phyloP scores from a whole-genome alignment of 37 sponge, comb jelly and placozoan genomes.

The Beroe forskalii region DNA sequence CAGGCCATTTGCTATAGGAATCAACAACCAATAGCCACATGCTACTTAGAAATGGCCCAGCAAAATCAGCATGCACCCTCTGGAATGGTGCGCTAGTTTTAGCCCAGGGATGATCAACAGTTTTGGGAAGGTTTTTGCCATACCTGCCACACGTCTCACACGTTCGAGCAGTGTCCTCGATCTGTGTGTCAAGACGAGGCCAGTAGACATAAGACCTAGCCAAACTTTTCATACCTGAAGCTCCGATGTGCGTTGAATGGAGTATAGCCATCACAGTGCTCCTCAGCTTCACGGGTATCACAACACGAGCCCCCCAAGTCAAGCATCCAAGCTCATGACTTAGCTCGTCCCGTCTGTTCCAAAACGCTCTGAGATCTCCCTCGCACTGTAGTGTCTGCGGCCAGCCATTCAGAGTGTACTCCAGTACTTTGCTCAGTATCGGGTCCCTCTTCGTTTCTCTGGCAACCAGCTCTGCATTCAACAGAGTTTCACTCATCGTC shows the following conservation, averaged over 20 bases:
- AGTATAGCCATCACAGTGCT: conserved; percentile 15
- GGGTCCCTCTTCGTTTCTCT: conserved; percentile 27
- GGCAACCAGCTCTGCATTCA: not conserved
- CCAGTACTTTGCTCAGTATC: conserved; percentile 30
- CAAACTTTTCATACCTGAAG: too few relatives aligned
- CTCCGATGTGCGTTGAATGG: conserved; percentile 53
- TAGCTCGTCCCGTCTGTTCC: conserved; percentile 26
- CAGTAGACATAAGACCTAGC: conserved; percentile 26
- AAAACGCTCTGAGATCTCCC: not conserved
- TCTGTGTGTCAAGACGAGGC: too few relatives aligned
- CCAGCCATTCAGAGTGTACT: conserved; percentile 66
- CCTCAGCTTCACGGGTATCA: conserved; percentile 15
- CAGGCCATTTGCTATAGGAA: conserved; percentile 71
- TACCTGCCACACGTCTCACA: too few relatives aligned
- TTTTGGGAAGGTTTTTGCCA: too few relatives aligned
- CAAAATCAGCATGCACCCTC: conserved; percentile 1
- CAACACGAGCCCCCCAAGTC: conserved; percentile 62
- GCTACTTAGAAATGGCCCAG: conserved; percentile 8
- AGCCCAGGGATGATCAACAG: too few relatives aligned
- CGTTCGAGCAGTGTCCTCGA: too few relatives aligned
- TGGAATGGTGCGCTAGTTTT: too few relatives aligned
- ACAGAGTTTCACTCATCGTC: not conserved
- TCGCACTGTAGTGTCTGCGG: conserved; percentile 3
- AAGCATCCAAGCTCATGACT: conserved; percentile 45
- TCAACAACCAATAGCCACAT: conserved; percentile 62